phyloP scores from a whole-genome alignment of 2,888 invertebrate genomes.

The Netelia virgata region DNA sequence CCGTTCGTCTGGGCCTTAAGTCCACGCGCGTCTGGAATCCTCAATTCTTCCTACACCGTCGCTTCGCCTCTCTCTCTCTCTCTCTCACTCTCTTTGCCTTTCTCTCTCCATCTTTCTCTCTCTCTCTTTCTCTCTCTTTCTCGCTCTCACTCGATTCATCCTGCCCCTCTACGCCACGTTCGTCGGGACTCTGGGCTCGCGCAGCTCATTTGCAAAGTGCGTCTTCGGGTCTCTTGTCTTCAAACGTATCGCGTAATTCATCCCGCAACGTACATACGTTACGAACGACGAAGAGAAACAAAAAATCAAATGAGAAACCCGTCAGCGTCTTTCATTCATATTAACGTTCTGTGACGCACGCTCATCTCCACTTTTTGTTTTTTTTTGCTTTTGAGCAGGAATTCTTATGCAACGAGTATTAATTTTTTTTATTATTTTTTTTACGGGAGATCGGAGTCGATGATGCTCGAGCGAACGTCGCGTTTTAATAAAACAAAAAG shows the following conservation, averaged over 20 bases:
- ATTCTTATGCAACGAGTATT: neutral
- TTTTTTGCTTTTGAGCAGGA: neutral
- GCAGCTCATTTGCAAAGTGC: slow-evolving; percentile 35
- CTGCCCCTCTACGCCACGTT: slow-evolving; percentile 51
- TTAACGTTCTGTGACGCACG: neutral
- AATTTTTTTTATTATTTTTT: neutral
- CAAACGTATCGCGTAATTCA: slow-evolving; percentile 32
- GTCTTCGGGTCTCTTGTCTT: slow-evolving; percentile 16
- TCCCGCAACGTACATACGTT: slow-evolving; percentile 16
- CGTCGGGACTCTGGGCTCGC: slow-evolving; percentile 57
- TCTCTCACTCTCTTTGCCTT: too few species aligned
- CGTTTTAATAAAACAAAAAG: slow-evolving; percentile 71
- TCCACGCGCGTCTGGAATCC: slow-evolving; percentile 65
- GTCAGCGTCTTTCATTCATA: neutral
- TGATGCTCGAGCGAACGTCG: slow-evolving; percentile 79
- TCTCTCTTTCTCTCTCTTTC: slow-evolving; percentile 39
- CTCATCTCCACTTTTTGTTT: neutral
- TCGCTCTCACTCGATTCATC: slow-evolving; percentile 59
- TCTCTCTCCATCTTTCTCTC: neutral
- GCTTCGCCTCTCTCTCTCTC: neutral
- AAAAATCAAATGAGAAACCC: neutral
- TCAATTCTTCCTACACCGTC: slow-evolving; percentile 49
- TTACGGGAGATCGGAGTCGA: slow-evolving; percentile 76
- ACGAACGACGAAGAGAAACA: neutral
- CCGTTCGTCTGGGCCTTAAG: slow-evolving; percentile 66